Evolutionary conservation across 2,113 vertebrate genomes (phyloP).

Genomic region (Archilochus colubris): DNA sequence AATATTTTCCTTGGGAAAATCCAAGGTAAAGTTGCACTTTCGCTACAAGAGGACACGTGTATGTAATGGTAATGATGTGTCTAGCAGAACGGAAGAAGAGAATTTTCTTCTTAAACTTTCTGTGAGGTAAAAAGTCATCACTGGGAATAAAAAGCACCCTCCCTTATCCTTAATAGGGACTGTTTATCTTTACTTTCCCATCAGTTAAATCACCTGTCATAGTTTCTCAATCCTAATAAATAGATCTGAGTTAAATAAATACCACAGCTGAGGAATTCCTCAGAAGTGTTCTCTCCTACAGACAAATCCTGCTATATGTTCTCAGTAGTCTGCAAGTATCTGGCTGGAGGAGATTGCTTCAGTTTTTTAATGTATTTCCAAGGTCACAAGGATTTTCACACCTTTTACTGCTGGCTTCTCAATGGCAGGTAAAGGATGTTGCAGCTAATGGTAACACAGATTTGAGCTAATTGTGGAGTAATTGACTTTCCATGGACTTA

Average conservation of each 20-base stretch:
- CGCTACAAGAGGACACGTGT: not conserved
- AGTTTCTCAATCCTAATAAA: not conserved
- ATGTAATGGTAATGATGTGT: not conserved
- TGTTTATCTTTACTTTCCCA: not conserved
- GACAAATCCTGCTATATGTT: not conserved
- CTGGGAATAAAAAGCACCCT: not conserved
- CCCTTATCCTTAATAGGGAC: not conserved
- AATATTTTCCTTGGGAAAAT: not conserved
- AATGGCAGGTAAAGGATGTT: conserved; percentile 18
- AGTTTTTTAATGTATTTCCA: not conserved
- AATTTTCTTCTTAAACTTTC: not conserved
- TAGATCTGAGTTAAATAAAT: not conserved
- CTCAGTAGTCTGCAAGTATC: not conserved
- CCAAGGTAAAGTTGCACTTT: not conserved
- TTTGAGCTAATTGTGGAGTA: conserved; percentile 26
- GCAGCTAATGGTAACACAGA: conserved; percentile 1
- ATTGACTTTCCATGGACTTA: conserved; percentile 4
- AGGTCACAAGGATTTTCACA: not conserved
- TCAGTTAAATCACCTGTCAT: not conserved
- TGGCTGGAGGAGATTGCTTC: not conserved
- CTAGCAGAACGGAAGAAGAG: not conserved
- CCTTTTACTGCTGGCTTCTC: not conserved
- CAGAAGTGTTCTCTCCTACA: not conserved
- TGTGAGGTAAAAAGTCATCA: not conserved
- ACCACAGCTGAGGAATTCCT: not conserved